A percentile compares a stretch with the other conserved stretches of the same genome.
phyloP scores from a whole-genome alignment of 2,113 vertebrate genomes.

The Falco punctatus region DNA sequence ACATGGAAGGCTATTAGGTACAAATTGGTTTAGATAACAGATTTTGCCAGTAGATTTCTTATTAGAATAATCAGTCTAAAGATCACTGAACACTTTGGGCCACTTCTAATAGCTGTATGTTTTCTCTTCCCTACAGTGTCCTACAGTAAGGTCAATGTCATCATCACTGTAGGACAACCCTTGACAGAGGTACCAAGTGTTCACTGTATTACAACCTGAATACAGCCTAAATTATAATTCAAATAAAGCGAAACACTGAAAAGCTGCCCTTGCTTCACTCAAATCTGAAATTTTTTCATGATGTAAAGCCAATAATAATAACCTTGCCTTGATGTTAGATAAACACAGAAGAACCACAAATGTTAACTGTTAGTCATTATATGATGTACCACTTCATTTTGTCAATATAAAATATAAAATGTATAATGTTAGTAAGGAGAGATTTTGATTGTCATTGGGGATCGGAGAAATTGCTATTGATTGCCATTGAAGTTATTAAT shows the following conservation, averaged over 20 bases:
- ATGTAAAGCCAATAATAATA: background rate
- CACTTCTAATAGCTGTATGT: background rate
- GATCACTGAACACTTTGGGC: background rate
- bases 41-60: background rate
- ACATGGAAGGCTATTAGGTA: background rate
- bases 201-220: background rate
- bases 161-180: background rate
- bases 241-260: background rate
- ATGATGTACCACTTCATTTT: background rate
- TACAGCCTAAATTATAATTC: background rate
- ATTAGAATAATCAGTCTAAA: background rate
- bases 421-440: background rate
- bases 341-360: background rate
- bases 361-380: rapidly evolving
- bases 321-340: background rate
- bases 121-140: background rate
- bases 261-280: background rate
- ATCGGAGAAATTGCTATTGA: too few relatives aligned
- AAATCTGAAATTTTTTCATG: background rate
- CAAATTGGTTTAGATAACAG: background rate
- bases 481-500: background rate
- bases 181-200: background rate
- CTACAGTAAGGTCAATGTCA: background rate
- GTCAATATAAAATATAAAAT: background rate
- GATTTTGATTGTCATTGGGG: too few relatives aligned